A percentile compares a stretch with the other conserved stretches of the same genome.
Evolutionary conservation across 2,113 vertebrate genomes (phyloP).

Genomic region (Gopherus flavomarginatus): DNA sequence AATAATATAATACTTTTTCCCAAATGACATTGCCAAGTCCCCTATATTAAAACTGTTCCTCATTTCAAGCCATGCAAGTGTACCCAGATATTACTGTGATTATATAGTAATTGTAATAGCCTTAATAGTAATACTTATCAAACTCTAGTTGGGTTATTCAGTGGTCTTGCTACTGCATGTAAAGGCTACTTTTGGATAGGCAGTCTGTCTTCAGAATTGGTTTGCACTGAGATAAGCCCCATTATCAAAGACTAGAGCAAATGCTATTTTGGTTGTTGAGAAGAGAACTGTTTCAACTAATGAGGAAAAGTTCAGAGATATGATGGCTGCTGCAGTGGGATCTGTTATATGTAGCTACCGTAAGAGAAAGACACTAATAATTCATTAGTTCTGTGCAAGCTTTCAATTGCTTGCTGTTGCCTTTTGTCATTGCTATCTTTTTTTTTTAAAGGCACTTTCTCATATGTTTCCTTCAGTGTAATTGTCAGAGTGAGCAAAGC

Average conservation of each 20-base stretch:
- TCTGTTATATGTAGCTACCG: background rate
- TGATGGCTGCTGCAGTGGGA: background rate
- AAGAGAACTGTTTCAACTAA: constrained; percentile 46
- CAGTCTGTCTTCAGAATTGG: background rate
- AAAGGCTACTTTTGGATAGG: background rate
- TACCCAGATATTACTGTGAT: background rate
- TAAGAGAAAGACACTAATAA: background rate
- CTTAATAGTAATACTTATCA: background rate
- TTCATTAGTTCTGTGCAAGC: fast-evolving
- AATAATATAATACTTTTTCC: background rate
- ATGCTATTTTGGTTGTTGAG: constrained; percentile 25
- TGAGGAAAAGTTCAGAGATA: constrained; percentile 67
- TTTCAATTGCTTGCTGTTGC: background rate
- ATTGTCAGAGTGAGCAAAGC: background rate
- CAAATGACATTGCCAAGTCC: background rate
- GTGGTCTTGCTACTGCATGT: background rate
- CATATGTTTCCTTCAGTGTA: background rate
- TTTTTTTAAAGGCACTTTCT: background rate
- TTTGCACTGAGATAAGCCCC: background rate
- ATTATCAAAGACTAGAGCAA: constrained; percentile 1
- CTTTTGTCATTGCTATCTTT: background rate
- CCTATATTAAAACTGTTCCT: background rate
- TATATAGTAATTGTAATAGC: background rate
- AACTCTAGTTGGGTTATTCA: background rate
- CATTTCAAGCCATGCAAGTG: background rate